These are phyloP conservation scores for Cremastinae sp. DNA, from an alignment of 2,888 invertebrate species.

Conservation along the genomic window DNA sequence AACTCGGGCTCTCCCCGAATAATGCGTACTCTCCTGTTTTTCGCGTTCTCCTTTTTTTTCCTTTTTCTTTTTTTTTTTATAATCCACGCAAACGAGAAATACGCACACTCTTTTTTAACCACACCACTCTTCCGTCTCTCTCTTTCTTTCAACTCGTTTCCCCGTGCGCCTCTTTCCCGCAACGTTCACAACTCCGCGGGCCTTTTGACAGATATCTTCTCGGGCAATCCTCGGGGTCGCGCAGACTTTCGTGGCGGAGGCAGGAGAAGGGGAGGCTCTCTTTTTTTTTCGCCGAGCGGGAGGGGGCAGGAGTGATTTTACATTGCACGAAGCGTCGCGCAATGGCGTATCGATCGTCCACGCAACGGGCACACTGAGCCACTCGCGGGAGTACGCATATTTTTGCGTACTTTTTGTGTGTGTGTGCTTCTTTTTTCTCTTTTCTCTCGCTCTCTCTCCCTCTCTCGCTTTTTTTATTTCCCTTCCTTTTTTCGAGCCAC, in stretches of 20 bases:
- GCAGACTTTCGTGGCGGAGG: slow-evolving; percentile 34
- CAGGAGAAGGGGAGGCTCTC: neutral
- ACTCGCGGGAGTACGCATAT: slow-evolving; percentile 72
- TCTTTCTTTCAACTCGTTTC: neutral
- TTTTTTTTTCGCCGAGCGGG: slow-evolving; percentile 8
- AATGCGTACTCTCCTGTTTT: too few relatives aligned
- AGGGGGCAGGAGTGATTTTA: slow-evolving; percentile 64
- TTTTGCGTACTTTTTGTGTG: slow-evolving; percentile 61
- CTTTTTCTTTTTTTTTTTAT: too few relatives aligned
- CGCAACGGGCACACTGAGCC: slow-evolving; percentile 69
- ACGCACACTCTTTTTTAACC: slow-evolving; percentile 21
- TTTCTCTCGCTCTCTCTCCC: slow-evolving; percentile 1
- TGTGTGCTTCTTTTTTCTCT: slow-evolving; percentile 1
- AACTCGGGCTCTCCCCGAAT: too few relatives aligned
- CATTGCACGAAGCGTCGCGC: slow-evolving; percentile 74
- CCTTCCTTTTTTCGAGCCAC: slow-evolving; percentile 28
- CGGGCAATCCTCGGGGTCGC: slow-evolving; percentile 40
- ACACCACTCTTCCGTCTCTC: slow-evolving; percentile 1
- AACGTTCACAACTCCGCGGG: slow-evolving; percentile 34
- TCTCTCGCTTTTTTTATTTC: slow-evolving; percentile 36
- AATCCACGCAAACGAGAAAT: neutral
- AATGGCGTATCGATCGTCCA: slow-evolving; percentile 78
- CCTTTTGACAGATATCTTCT: slow-evolving; percentile 58
- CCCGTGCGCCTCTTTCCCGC: slow-evolving; percentile 19
- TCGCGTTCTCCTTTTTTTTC: neutral